These are phyloP conservation scores for Bombus waltoni DNA, from an alignment of 1,140 invertebrate genomes.

Conservation along the genomic window DNA sequence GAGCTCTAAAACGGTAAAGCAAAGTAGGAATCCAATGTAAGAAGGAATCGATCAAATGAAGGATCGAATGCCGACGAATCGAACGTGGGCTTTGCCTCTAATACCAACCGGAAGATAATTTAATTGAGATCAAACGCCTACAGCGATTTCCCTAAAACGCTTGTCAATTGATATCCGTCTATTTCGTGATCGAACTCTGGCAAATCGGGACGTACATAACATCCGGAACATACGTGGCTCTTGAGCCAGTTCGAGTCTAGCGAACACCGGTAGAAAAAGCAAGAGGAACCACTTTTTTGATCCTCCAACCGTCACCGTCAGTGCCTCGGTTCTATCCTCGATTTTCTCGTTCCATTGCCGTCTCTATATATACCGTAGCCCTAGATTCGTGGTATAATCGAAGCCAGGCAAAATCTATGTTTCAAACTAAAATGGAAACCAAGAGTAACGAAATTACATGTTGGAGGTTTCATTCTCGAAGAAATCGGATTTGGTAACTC, in stretches of 20 bases:
- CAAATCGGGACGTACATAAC: neutral
- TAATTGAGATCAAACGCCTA: slow-evolving; percentile 66
- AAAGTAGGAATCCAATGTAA: neutral
- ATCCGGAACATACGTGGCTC: neutral
- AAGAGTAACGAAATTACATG: too few species aligned
- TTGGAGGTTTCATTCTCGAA: too few species aligned
- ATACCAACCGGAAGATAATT: slow-evolving; percentile 59
- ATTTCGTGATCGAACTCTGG: neutral
- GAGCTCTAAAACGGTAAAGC: neutral
- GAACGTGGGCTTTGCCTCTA: slow-evolving; percentile 19
- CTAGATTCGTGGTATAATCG: neutral
- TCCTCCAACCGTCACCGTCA: slow-evolving; percentile 47
- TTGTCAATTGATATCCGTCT: slow-evolving; percentile 58
- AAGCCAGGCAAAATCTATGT: neutral
- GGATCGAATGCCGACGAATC: neutral
- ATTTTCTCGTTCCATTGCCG: neutral
- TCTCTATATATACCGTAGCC: neutral
- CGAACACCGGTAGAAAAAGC: neutral
- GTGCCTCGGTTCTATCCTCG: neutral
- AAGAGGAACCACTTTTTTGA: slow-evolving; percentile 20
- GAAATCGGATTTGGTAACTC: too few species aligned
- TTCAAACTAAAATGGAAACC: neutral
- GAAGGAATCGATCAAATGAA: neutral
- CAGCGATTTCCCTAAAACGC: slow-evolving; percentile 66
- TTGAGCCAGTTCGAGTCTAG: neutral